Base-by-base conservation (phyloP, 2,888 invertebrate genomes). In the Siphonodentalium dalli region DNA sequence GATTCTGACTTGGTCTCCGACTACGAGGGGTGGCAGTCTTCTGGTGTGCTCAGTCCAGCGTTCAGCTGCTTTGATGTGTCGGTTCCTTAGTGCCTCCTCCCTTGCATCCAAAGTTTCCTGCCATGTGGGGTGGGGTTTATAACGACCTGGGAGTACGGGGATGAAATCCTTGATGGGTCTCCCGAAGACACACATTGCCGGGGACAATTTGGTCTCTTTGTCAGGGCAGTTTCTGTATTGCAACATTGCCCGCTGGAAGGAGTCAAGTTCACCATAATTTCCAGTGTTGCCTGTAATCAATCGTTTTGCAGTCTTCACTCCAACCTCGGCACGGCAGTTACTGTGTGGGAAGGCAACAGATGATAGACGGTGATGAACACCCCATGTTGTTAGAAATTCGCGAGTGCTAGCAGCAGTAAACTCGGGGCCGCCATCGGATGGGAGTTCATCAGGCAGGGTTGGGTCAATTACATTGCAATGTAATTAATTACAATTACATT, bases 151-250 rank as follows among this genome's bases (percentile, higher is more conserved):
- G 20, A 37, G 43, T 21, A 61, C 58, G 0, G 59, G 54, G 13
- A 64, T 61, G n/a, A 54, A 31, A 41, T 59, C 61, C 4, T 55
- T 20, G n/a, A 55, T 59, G 1, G 58, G 58, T 21, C 52, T 47
- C 24, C 60, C 63, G 55, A 61, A 65, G 38, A 63, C 21, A 28
- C 58, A 52, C 39, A 62, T 38, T n/a, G 65, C 61, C 46, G 62
- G 65, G 27, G 57, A 64, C n/a, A 52, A 29, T 27, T 60, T 62
- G n/a, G 58, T 61, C 34, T 63, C 54, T 48, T 53, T 54, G 40
- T 63, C 56, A 23, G 46, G 29, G 31, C 53, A 54, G 37, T 65
- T 61, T 21, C 61, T 31, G 49, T 62, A 59, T 26, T 50, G 26
- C 24, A 63, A 58, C 38, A 61, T 41, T 15, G 53, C 65, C 40